Evolutionary conservation across 1,140 invertebrate genomes (phyloP), one percentile per base, ranked within the genome.

Genomic region (Maconellicoccus hirsutus): DNA sequence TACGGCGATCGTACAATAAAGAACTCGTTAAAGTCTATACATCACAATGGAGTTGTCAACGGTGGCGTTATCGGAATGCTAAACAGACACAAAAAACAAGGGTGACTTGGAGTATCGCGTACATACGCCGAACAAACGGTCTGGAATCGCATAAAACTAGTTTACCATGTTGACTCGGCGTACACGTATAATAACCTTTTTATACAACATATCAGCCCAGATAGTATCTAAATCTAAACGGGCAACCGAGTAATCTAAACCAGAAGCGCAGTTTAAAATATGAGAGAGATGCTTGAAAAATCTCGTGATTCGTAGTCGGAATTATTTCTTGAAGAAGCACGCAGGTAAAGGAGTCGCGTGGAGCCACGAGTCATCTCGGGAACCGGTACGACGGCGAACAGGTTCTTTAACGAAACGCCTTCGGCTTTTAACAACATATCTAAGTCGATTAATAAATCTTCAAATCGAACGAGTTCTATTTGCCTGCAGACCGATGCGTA

Each of bases 391-490:
- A 6, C 2, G 42, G 29, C 29, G 42, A 52, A 52, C 42, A 52
- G 42, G 42, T 52, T 52, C 42, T 52, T 52, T 52, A 52, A 52
- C 42, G 16, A 52, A 52, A 52, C 42, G 42, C 42, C 42, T 52
- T 16, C 42, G 42, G 42, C 42, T 19, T 52, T 52, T 52, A 6
- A 52, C 42, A 52, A 52, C 42, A 52, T 33, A 33, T 52, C 42
- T 16, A 52, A 52, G 42, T 52, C 42, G 42, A 52, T 52, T 52
- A 52, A 52, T 52, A 52, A 52, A 52, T 52, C 42, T 52, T 52
- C 10, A 52, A 52, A 52, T 52, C 42, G 42, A 52, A 52, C 42
- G 10, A 52, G 42, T 52, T 52, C 12, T 52, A 8, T 52, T 52
- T 19, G 42, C 42, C 42, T 52, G 42, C 42, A 52, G 42, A 16